Base-by-base conservation (phyloP, 1,140 invertebrate species). In the Caenorhabditis tropicalis region DNA sequence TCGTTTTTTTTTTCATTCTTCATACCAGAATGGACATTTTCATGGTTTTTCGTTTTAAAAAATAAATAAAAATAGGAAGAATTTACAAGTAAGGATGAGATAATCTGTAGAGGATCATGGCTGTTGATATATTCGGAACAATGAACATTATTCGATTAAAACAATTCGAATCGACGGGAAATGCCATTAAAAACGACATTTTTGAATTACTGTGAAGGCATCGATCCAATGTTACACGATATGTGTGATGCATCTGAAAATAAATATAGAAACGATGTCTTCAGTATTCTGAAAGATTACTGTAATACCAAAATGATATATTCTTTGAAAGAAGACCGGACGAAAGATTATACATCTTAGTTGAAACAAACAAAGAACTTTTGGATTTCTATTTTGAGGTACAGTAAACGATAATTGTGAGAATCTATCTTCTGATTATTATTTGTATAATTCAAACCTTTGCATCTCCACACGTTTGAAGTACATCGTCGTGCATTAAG, bases 21-120 rank as follows among this genome's bases (percentile, higher is more conserved):
- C 6, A 43, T 74, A 74, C 65, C 65, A 43, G n/a, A 74, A 74
- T 74, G 65, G 15, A 74, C 12, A 12, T 39, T 46, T 74, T 12
- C 39, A 43, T 74, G 2, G n/a, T 6, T 39, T 56, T 56, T 56
- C 53, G 53, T 46, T 21, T 74, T 46, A 7, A 46, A 31, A 70
- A 70, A 70, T n/a, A 7, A 39, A 36, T 5, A 36, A 36, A 16
- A 65, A 36, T 36, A 3, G 24, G 39, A 70, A 43, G n/a, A 4
- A 6, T 46, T 74, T 24, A 74, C 65, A 43, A 39, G 65, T 43
- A 21, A 15, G 65, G 36, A 74, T 74, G 65, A 74, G 65, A 74
- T 74, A 74, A 74, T 74, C 65, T 74, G 65, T 74, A 74, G 65
- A 74, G 65, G 65, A 74, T 74, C 65, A 74, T 74, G 65, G 65